Evolutionary conservation across 2,888 invertebrate genomes (phyloP).

Genomic region (Lithophane socia): DNA sequence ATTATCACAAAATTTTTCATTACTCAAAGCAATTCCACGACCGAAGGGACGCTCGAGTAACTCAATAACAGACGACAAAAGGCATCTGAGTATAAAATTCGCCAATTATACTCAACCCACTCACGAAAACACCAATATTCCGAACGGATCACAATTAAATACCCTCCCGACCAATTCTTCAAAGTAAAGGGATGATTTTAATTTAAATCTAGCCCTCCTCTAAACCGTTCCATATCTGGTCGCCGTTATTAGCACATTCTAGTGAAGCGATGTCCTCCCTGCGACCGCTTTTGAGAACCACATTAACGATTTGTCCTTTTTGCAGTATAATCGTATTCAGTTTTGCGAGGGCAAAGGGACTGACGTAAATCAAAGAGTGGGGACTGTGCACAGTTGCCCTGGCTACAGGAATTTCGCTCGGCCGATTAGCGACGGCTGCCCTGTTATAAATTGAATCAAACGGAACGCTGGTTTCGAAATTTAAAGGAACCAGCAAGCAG

Average conservation of each 20-base stretch:
- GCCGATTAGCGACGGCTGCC: conserved; percentile 63
- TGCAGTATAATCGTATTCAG: conserved; percentile 73
- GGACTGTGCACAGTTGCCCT: conserved; percentile 64
- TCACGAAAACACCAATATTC: conserved; percentile 78
- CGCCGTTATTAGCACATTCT: conserved; percentile 68
- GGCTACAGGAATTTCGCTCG: conserved; percentile 71
- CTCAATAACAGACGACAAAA: conserved; percentile 83
- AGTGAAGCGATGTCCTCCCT: conserved; percentile 67
- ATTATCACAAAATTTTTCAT: conserved; percentile 74
- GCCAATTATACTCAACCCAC: conserved; percentile 83
- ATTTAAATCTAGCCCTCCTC: conserved; percentile 83
- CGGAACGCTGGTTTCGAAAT: conserved; percentile 65
- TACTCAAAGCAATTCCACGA: conserved; percentile 75
- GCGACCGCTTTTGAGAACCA: conserved; percentile 74
- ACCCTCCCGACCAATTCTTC: conserved; percentile 80
- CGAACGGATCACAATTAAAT: conserved; percentile 85
- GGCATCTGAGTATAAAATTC: conserved; percentile 84
- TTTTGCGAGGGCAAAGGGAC: conserved; percentile 69
- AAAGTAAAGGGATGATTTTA: conserved; percentile 84
- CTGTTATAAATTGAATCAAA: conserved; percentile 73
- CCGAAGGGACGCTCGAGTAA: conserved; percentile 75
- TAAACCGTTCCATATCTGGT: conserved; percentile 66
- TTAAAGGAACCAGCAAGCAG: conserved; percentile 62
- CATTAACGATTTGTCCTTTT: conserved; percentile 75
- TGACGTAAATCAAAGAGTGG: conserved; percentile 72